A percentile compares a stretch with the other conserved stretches of the same genome.
Evolutionary conservation across 2,113 vertebrate species (phyloP).

Genomic region (Atlantisia rogersi): DNA sequence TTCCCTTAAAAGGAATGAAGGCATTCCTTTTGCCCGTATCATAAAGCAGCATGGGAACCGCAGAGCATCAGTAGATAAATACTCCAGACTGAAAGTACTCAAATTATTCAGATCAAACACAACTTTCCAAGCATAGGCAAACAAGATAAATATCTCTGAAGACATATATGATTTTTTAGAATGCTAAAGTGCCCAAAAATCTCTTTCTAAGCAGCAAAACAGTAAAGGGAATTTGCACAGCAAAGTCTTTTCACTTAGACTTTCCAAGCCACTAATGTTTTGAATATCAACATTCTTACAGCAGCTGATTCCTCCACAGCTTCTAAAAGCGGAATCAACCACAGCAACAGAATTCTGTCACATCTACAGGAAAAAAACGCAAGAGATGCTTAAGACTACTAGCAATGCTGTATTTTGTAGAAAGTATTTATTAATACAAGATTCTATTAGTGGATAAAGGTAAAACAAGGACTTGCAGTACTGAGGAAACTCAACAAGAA

Average conservation of each 20-base stretch:
- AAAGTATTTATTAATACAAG: background rate
- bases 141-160: background rate
- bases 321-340: background rate
- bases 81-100: slow-evolving; percentile 3
- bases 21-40: slow-evolving; percentile 23
- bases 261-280: background rate
- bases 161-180: background rate
- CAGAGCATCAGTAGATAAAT: background rate
- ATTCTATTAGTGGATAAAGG: background rate
- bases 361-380: background rate
- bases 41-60: slow-evolving; percentile 21
- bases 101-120: background rate
- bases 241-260: background rate
- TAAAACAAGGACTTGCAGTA: background rate
- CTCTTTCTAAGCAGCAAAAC: background rate
- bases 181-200: background rate
- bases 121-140: background rate
- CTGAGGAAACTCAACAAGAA: too few relatives aligned
- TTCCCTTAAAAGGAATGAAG: slow-evolving; percentile 41
- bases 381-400: background rate
- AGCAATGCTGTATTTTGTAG: background rate
- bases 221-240: background rate
- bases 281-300: background rate
- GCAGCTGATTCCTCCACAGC: background rate
- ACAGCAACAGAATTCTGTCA: background rate